Base-by-base conservation (phyloP, 2,113 vertebrate species). In the Ammodytes marinus region DNA sequence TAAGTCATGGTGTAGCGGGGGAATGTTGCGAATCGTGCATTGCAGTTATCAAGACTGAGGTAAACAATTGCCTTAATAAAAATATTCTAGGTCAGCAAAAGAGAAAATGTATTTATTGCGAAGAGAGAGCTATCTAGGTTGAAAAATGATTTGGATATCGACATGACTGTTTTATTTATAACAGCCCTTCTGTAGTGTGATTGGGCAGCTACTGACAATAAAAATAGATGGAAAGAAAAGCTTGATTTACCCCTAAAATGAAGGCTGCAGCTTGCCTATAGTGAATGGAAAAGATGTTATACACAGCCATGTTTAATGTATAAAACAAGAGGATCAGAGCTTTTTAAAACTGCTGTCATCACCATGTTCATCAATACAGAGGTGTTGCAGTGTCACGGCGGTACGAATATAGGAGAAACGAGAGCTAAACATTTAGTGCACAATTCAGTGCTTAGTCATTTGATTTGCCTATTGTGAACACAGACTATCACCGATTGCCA, bases 21-120 rank as follows among this genome's bases (percentile, higher is more conserved):
- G 19, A 69, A n/a, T 58, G 54, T 79, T 69, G 60, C 45, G 65
- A 82, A 68, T 77, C 57, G 58, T 71, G 77, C 83, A 76, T 68
- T 72, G 74, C 67, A 13, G 65, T 77, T 69, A 89, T 89, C 77
- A 79, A 81, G 73, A 74, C 55, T 15, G 64, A 68, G 46, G 58
- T n/a, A 88, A 86, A 86, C 79, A 84, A 77, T 73, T 73, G 67
- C 59, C 39, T 77, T 70, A 69, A 88, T 82, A 78, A 85, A 27
- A 72, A 53, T 81, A 88, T 84, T 91, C 82, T 87, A 74, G 82
- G 83, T 89, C 85, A 87, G 69, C 72, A 75, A 43, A 85, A 65
- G 45, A 61, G 70, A 76, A 88, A 82, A 72, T 27, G 9, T 79
- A 68, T 85, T 81, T 49, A 65, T 74, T 5, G 15, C 42, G 59